Percentiles rank a stretch among this genome's conserved stretches.
phyloP scores from a whole-genome alignment of 2,113 vertebrate genomes.

The Reinhardtius hippoglossoides region DNA sequence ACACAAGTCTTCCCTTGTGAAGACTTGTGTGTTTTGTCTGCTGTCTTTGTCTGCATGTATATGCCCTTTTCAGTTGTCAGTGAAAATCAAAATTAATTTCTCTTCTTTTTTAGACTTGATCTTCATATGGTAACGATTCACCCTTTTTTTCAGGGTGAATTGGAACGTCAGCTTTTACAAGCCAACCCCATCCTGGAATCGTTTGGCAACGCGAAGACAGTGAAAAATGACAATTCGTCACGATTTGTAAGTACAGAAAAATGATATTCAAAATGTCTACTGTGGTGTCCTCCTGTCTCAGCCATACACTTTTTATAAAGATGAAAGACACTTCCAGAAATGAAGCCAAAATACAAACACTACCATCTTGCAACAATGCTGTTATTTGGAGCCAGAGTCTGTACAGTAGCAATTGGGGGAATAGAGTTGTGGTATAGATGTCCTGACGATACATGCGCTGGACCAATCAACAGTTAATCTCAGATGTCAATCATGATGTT shows the following conservation, averaged over 20 bases:
- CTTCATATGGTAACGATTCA: slow-evolving; percentile 8
- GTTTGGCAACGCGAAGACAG: slow-evolving; percentile 98
- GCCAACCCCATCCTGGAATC: slow-evolving; percentile 98
- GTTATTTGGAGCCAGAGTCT: too few relatives aligned
- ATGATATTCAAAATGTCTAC: background rate
- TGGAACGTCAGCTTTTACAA: slow-evolving; percentile 97
- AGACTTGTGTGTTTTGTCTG: too few relatives aligned
- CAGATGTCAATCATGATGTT: too few relatives aligned
- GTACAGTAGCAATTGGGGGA: too few relatives aligned
- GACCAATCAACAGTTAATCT: too few relatives aligned
- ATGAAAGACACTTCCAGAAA: too few relatives aligned
- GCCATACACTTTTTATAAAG: too few relatives aligned
- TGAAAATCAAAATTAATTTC: slow-evolving; percentile 6
- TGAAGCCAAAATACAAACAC: too few relatives aligned
- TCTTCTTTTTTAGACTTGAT: slow-evolving; percentile 1
- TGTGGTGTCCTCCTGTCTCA: background rate
- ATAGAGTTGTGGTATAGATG: too few relatives aligned
- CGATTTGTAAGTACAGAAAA: slow-evolving; percentile 92
- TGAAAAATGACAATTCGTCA: slow-evolving; percentile 99
- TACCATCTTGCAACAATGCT: too few relatives aligned
- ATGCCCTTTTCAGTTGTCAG: slow-evolving; percentile 5
- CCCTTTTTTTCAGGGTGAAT: slow-evolving; percentile 85
- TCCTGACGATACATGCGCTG: too few relatives aligned
- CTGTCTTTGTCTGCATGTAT: slow-evolving; percentile 57
- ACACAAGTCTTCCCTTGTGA: slow-evolving; percentile 8